Evolutionary conservation across 2,113 vertebrate genomes (phyloP).

Genomic region (Gallinago jamesoni): DNA sequence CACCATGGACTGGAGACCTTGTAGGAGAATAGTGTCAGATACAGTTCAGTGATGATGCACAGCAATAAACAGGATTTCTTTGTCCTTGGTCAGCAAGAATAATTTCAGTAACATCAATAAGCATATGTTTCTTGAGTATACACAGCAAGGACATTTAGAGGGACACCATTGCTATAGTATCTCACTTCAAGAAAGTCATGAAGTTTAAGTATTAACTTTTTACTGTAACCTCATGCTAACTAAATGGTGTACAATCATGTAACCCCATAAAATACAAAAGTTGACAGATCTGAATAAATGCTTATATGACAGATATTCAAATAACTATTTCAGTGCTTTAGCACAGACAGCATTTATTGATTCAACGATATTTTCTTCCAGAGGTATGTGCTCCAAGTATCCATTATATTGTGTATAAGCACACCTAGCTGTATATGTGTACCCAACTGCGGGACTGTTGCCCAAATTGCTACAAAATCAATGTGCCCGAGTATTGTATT

Average conservation of each 20-base stretch:
- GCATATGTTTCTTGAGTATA: not conserved
- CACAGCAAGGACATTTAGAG: not conserved
- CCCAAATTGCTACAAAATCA: not conserved
- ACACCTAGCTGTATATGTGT: not conserved
- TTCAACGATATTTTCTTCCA: not conserved
- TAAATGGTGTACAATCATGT: not conserved
- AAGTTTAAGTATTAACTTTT: not conserved
- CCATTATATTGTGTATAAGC: not conserved
- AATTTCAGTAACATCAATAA: not conserved
- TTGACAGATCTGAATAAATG: not conserved
- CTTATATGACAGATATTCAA: not conserved
- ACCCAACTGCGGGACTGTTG: not conserved
- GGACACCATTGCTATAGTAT: not conserved
- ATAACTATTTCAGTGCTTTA: not conserved
- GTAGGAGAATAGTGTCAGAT: not conserved
- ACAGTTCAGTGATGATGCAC: not conserved
- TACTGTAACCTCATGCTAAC: not conserved
- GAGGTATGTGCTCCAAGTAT: not conserved
- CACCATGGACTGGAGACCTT: not conserved
- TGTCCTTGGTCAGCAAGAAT: not conserved
- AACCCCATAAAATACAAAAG: not conserved
- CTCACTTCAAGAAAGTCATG: not conserved
- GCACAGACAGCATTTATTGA: not conserved
- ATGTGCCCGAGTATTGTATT: not conserved
- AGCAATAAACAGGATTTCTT: not conserved